Conservation (phyloP, 1,140 invertebrate genomes). For the Chrysomallon squamiferum region DNA sequence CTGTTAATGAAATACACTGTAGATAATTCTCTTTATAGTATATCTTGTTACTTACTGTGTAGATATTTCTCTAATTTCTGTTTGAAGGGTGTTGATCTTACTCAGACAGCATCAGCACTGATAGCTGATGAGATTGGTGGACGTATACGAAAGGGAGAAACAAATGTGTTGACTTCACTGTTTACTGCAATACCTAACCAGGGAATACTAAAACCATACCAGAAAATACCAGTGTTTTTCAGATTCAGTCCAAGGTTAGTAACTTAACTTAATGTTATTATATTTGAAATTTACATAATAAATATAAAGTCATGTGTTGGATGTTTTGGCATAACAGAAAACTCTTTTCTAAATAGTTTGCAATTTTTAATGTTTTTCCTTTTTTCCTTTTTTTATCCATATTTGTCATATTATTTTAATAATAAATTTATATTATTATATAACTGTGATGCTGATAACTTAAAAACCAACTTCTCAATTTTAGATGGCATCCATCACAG, state of each 20-base stretch:
- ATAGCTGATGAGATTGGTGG: conserved; percentile 29
- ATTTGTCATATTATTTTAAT: neutral
- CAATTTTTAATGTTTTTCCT: neutral
- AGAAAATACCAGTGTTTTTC: conserved; percentile 62
- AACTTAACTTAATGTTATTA: too few species aligned
- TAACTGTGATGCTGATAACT: neutral
- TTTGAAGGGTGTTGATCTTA: conserved; percentile 58
- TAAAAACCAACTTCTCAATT: neutral
- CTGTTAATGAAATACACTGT: too few species aligned
- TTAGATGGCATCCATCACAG: conserved; percentile 57
- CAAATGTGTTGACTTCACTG: conserved; percentile 59
- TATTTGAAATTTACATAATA: too few species aligned
- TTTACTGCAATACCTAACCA: conserved; percentile 62
- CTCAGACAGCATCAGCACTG: conserved; percentile 46
- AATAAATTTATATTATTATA: neutral
- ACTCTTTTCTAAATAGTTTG: too few species aligned
- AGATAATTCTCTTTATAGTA: too few species aligned
- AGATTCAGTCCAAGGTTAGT: conserved; percentile 62
- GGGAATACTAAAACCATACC: conserved; percentile 58
- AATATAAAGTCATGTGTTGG: too few species aligned
- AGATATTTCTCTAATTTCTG: too few species aligned
- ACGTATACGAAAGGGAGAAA: conserved; percentile 35
- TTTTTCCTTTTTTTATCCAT: neutral
- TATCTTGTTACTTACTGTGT: too few species aligned
- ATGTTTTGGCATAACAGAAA: too few species aligned